Conservation (phyloP, 2,888 invertebrate species). For the Apamea epomidion region DNA sequence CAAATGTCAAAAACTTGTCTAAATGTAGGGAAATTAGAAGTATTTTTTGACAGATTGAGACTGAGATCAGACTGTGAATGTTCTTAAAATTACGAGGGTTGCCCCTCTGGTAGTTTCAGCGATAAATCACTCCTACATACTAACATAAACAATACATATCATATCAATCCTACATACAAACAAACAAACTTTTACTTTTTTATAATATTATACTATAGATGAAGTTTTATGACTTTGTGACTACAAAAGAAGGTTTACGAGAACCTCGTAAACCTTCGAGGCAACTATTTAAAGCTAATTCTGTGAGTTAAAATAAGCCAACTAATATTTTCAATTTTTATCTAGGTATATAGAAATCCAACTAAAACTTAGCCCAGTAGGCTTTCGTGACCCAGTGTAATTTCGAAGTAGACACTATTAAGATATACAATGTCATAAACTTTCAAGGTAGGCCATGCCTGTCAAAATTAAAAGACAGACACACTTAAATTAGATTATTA, state of each 20-base stretch:
- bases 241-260: neutral
- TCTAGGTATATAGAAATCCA: neutral
- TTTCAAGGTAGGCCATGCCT: slow-evolving; percentile 21
- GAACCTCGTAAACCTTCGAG: neutral
- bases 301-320: neutral
- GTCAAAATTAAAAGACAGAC: slow-evolving; percentile 6
- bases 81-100: too few relatives aligned
- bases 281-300: neutral
- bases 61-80: too few relatives aligned
- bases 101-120: too few relatives aligned
- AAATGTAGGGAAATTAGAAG: too few relatives aligned
- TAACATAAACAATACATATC: too few relatives aligned
- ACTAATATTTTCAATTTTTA: slow-evolving; percentile 1
- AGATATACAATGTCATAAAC: slow-evolving; percentile 19
- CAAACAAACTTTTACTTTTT: too few relatives aligned
- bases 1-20: too few relatives aligned
- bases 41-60: too few relatives aligned
- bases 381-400: slow-evolving; percentile 32
- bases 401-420: slow-evolving; percentile 27
- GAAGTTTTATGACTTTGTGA: neutral
- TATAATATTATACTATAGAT: too few relatives aligned
- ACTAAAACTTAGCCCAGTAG: neutral
- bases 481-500: neutral
- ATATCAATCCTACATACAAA: too few relatives aligned
- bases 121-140: too few relatives aligned